Evolutionary conservation across 2,113 vertebrate genomes (phyloP).

Genomic region (Platichthys stellatus): DNA sequence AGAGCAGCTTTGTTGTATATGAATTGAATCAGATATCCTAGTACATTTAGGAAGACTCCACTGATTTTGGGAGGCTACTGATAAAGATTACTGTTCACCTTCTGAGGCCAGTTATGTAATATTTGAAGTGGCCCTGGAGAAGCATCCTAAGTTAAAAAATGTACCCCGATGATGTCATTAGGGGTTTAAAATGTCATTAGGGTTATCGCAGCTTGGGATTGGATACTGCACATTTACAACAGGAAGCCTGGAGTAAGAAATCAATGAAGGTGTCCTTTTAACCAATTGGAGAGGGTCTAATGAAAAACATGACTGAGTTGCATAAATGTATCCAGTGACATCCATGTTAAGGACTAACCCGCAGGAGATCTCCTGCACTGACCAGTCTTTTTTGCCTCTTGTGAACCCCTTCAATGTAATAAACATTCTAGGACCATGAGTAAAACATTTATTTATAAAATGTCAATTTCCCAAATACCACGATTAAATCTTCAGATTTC

Average conservation of each 20-base stretch:
- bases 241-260: not conserved
- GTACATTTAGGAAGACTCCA: not conserved
- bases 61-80: no score
- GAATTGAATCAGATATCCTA: no score
- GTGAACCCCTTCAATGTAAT: no score
- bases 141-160: not conserved
- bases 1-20: no score
- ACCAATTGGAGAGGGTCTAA: not conserved
- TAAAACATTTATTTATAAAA: no score
- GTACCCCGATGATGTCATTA: not conserved
- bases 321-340: not conserved
- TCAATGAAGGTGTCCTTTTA: not conserved
- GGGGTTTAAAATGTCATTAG: not conserved
- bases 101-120: not conserved
- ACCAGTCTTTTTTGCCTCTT: no score
- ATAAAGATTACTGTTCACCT: not conserved
- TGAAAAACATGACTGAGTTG: not conserved
- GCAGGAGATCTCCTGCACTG: not conserved
- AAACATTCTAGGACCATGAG: no score
- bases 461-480: no score
- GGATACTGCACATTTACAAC: not conserved
- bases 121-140: not conserved
- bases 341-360: not conserved
- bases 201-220: not conserved
- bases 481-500: no score